Percentiles rank a stretch among this genome's conserved stretches.
Conservation (phyloP, 2,113 vertebrate genomes). For the Narcine bancroftii region DNA sequence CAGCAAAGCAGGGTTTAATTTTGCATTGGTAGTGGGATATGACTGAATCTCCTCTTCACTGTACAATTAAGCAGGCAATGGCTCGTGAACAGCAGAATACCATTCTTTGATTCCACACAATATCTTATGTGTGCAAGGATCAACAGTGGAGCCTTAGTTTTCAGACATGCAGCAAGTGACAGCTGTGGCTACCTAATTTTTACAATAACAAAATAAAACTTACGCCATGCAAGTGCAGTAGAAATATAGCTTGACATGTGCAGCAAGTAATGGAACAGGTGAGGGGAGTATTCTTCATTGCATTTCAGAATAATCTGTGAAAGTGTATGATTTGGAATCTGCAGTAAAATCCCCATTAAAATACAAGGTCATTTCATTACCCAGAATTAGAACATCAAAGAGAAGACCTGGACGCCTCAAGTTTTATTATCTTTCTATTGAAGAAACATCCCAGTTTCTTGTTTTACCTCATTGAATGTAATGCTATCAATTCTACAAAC, state of each 20-base stretch:
- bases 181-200: slow-evolving; percentile 25
- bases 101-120: neutral
- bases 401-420: neutral
- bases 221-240: neutral
- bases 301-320: neutral
- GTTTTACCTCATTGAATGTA: neutral
- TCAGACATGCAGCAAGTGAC: slow-evolving; percentile 10
- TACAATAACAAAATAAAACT: slow-evolving; percentile 21
- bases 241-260: neutral
- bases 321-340: neutral
- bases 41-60: neutral
- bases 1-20: neutral
- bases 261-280: neutral
- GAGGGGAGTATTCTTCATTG: neutral
- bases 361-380: neutral
- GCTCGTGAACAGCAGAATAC: neutral
- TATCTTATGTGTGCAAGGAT: neutral
- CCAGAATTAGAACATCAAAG: neutral
- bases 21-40: neutral
- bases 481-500: neutral
- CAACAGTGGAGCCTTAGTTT: neutral
- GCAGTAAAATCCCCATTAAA: neutral
- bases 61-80: slow-evolving; percentile 5
- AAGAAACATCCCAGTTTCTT: neutral
- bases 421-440: neutral